Evolutionary conservation across 2,797 vertebrate species (phyloP).

Genomic region (Hypotaenidia philippensis): DNA sequence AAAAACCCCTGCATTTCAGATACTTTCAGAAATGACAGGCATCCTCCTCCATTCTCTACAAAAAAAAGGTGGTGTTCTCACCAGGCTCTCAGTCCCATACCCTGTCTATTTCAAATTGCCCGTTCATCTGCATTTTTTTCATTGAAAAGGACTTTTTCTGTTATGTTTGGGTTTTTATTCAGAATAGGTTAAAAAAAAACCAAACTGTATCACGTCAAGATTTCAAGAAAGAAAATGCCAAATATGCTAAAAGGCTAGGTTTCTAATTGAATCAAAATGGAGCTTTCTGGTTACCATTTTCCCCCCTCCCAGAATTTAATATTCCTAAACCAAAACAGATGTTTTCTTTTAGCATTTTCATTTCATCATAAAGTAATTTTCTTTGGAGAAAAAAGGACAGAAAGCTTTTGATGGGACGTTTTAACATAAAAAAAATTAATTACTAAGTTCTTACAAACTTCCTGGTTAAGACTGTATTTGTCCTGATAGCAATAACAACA

Average conservation of each 20-base stretch:
- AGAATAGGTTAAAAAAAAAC: background rate
- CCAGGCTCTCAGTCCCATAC: background rate
- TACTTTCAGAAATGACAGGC: background rate
- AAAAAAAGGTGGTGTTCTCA: background rate
- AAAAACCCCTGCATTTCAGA: background rate
- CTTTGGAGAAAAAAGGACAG: background rate
- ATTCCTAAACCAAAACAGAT: background rate
- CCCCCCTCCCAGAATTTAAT: background rate
- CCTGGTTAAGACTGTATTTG: background rate
- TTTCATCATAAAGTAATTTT: background rate
- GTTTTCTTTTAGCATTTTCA: background rate
- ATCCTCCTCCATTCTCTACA: background rate
- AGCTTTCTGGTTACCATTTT: background rate
- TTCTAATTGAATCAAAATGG: background rate
- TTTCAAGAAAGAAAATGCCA: background rate
- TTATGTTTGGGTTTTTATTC: background rate
- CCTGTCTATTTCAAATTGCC: background rate
- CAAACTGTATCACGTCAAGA: accelerated
- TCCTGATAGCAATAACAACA: background rate
- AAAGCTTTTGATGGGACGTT: background rate
- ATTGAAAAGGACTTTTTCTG: background rate
- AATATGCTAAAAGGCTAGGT: background rate
- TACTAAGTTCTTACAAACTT: background rate
- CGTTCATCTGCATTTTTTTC: background rate
- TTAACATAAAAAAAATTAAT: background rate